Percentiles rank a stretch among this genome's conserved stretches.
Evolutionary conservation across 2,113 vertebrate species (phyloP).

Genomic region (Vidua macroura): DNA sequence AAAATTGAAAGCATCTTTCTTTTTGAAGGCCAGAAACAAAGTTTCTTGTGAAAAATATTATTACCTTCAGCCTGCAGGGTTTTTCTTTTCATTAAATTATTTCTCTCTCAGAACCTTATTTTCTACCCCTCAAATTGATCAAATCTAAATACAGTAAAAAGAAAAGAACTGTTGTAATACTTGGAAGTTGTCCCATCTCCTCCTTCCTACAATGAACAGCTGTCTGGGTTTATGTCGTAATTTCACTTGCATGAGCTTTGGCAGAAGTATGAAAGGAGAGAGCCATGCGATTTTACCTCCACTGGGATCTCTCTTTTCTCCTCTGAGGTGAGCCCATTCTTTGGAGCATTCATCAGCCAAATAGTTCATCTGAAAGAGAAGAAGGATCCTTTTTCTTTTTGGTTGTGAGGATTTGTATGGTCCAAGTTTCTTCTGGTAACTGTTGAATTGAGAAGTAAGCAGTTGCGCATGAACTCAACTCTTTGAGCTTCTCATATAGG

Average conservation of each 20-base stretch:
- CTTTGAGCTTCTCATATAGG: not conserved
- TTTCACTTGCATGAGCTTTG: not conserved
- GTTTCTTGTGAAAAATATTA: not conserved
- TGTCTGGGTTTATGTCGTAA: not conserved
- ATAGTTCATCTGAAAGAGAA: not conserved
- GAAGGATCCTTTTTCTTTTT: not conserved
- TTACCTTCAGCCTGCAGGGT: not conserved
- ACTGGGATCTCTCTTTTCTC: not conserved
- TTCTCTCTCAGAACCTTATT: not conserved
- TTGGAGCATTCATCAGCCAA: not conserved
- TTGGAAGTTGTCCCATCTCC: not conserved
- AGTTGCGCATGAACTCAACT: not conserved
- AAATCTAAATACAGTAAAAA: not conserved
- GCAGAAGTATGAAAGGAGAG: not conserved
- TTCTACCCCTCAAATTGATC: not conserved
- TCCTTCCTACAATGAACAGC: not conserved
- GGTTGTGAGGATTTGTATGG: rapidly evolving
- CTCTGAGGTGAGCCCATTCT: not conserved
- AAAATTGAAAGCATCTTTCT: conserved; percentile 20
- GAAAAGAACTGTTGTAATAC: not conserved
- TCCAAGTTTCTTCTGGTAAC: not conserved
- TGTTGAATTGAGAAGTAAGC: not conserved
- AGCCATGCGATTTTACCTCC: not conserved
- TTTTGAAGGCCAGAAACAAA: not conserved
- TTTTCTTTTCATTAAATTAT: not conserved